Conservation (phyloP, 2,797 vertebrate species). For the Calcarius lapponicus region DNA sequence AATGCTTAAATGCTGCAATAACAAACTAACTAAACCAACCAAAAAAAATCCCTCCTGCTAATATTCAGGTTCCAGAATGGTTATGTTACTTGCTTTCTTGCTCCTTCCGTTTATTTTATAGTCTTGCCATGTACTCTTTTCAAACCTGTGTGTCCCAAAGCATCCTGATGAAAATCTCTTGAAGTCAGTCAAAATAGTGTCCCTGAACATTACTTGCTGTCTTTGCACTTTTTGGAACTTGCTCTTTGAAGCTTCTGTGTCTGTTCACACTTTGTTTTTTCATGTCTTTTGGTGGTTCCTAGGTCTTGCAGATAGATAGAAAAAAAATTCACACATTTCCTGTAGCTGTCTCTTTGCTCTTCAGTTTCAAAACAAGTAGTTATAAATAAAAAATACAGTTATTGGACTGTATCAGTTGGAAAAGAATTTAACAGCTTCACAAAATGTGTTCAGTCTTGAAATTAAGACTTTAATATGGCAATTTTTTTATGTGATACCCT, state of each 20-base stretch:
- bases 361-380: neutral
- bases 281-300: neutral
- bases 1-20: neutral
- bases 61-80: neutral
- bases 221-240: neutral
- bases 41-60: neutral
- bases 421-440: neutral
- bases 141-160: neutral
- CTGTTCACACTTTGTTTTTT: neutral
- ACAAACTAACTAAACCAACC: neutral
- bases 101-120: neutral
- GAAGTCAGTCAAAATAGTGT: neutral
- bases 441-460: neutral
- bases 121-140: neutral
- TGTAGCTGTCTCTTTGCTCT: neutral
- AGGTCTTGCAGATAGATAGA: neutral
- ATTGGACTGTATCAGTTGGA: neutral
- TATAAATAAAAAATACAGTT: neutral
- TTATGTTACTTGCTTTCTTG: neutral
- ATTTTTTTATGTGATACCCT: neutral
- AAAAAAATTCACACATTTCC: neutral
- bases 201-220: neutral
- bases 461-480: neutral
- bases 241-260: constrained; percentile 3
- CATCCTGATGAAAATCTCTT: neutral